Base-by-base conservation (phyloP, 2,888 invertebrate species). In the Muscina levida region DNA sequence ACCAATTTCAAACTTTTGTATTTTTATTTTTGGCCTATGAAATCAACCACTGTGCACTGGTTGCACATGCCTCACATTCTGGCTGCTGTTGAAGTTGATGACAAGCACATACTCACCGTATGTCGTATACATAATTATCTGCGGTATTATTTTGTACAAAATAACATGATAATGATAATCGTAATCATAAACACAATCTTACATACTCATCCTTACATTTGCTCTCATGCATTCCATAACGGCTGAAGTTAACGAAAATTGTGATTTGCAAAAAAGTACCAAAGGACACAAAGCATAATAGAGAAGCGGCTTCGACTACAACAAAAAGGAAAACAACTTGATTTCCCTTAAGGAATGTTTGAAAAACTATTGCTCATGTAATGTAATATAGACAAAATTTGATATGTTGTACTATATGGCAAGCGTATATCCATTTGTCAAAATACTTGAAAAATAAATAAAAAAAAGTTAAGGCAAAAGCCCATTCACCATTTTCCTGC, bases 171-270 rank as follows among this genome's bases (percentile, higher is more conserved):
- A 77, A 74, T 70, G 71, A 72, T 65, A 48, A 70, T 62, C 26
- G 70, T 80, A 80, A 80, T 37, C 77, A 81, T 81, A 77, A 77
- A 46, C 67, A 53, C 72, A 67, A 74, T 74, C 67, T 72, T 73
- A 74, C 59, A 37, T 57, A 15, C 15, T 37, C 37, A 37, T 57
- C 15, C 51, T 48, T 24, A 24, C 11, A 24, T 17, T 10, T 39
- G 2, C 8, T 17, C 59, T 59, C 39, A 6, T 6, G 19, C 17
- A 37, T 37, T 31, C n/a, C n/a, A 31, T 31, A 31, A 3, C 31
- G 31, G 37, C 17, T 1, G n/a, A n/a, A 26, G 56, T 26, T 24
- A 11, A 11, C 11, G 26, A 6, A 56, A 10, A 31, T 1, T 26
- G 57, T 8, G 19, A 59, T 59, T 39, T 57, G 13, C 46, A 2